Evolutionary conservation across 1,140 invertebrate genomes (phyloP), one percentile per base, ranked within the genome.

Genomic region (Heliconius congener): DNA sequence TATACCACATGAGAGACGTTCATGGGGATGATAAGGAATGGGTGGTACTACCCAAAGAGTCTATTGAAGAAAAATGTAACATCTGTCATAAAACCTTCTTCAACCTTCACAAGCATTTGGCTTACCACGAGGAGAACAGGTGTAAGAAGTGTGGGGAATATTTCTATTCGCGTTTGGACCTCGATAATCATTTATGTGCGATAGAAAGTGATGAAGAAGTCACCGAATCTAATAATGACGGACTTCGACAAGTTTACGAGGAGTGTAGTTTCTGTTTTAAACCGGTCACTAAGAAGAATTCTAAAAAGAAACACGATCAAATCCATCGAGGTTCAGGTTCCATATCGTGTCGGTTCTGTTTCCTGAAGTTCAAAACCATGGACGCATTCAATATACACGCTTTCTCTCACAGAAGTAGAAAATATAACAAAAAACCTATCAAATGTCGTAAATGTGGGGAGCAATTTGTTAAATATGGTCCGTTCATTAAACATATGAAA

Each of bases 231-330:
- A 77, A 74, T 39, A 86, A 83, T 1, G 83, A 76, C 27, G 84
- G 83, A n/a, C 34, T 83, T 2, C 78, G 76, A 6, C 82, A 84
- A 2, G 83, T 86, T 13, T 95, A 95, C 76, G 91, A 94, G 50
- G 94, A 95, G 77, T 95, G 94, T 72, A 77, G 77, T 2, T 95
- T 94, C 83, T 95, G 94, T 80, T 95, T 95, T 81, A 95, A 95
- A 81, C 91, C 93, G 0, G 84, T 92, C 8, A 93, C 93, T 1
- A 87, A 78, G 30, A 91, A 87, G 66, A 91, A 85, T 52, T 90
- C 92, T 0, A 91, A 93, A 76, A 79, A 78, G 16, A 82, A 82
- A 74, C 94, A 95, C 82, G 83, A 92, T 55, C 76, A 82, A 23
- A 90, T 92, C 13, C 94, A 95, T 77, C 89, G 80, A 42, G 89